Percentiles rank a stretch among this genome's conserved stretches.
Conservation (phyloP, 2,797 vertebrate genomes). For the Tarsius wallacei region DNA sequence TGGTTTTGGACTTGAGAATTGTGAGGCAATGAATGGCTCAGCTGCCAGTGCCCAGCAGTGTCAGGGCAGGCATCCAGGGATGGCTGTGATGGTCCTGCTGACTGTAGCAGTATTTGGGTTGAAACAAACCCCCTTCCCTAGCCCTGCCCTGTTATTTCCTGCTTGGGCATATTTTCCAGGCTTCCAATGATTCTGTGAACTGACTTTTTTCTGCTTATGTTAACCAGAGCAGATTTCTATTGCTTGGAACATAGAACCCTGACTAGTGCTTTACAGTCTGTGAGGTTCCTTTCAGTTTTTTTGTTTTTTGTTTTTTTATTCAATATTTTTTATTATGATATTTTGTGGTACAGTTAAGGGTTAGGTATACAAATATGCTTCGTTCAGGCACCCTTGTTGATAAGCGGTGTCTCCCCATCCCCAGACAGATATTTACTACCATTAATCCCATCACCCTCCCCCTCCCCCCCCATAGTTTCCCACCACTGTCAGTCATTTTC, state of each 20-base stretch:
- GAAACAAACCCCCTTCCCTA: rapidly evolving
- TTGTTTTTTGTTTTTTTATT: no score
- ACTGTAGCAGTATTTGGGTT: not conserved
- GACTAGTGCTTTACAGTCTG: no score
- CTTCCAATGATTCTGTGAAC: not conserved
- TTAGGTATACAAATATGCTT: no score
- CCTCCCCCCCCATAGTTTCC: no score
- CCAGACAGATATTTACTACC: no score
- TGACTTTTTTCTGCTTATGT: not conserved
- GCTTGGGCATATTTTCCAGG: not conserved
- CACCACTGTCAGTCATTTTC: no score
- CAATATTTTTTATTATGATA: no score
- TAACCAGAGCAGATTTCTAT: not conserved
- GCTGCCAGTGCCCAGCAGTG: not conserved
- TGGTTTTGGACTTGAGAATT: not conserved
- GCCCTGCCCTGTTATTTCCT: not conserved
- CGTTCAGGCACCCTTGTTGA: no score
- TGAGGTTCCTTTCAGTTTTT: no score
- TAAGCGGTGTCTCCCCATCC: no score
- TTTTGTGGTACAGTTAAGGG: no score
- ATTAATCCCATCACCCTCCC: no score
- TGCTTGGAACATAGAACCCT: not conserved
- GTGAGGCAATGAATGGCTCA: not conserved
- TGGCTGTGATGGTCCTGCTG: not conserved
- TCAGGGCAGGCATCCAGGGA: not conserved